These are phyloP conservation scores for Indri indri DNA, from an alignment of 2,113 vertebrate species.

Conservation along the genomic window DNA sequence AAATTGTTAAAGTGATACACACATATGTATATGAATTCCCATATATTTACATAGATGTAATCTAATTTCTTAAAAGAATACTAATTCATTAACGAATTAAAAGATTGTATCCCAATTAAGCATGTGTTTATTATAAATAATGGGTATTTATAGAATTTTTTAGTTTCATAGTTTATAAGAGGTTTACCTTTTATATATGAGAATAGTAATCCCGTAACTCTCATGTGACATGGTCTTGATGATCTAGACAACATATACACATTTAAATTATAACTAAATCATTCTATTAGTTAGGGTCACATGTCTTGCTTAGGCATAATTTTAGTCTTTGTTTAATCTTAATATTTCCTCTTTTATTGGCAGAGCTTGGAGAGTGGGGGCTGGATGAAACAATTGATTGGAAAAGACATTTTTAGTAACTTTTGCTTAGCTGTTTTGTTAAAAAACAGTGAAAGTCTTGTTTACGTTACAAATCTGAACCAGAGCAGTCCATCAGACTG, in stretches of 20 bases:
- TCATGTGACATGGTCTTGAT: background rate
- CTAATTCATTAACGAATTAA: background rate
- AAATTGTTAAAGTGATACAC: background rate
- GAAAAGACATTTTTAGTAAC: conserved; percentile 30
- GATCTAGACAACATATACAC: background rate
- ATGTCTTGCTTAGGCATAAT: background rate
- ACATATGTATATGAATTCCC: background rate
- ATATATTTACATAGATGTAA: background rate
- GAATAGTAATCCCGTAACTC: background rate
- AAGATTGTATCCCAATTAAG: background rate
- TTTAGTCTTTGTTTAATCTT: conserved; percentile 6
- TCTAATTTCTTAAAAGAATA: background rate
- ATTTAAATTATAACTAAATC: conserved; percentile 25
- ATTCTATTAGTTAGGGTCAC: background rate
- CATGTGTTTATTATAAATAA: background rate
- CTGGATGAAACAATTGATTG: background rate
- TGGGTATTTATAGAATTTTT: background rate
- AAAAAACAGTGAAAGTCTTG: background rate
- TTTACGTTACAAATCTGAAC: conserved; percentile 66
- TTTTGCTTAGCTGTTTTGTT: conserved; percentile 50
- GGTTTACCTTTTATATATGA: background rate
- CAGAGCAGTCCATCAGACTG: conserved; percentile 15
- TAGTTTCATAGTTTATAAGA: background rate
- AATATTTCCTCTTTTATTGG: background rate
- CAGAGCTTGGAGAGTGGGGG: background rate